A percentile compares a stretch with the other conserved stretches of the same genome.
Evolutionary conservation across 2,113 vertebrate species (phyloP).

Genomic region (Hemicordylus capensis): DNA sequence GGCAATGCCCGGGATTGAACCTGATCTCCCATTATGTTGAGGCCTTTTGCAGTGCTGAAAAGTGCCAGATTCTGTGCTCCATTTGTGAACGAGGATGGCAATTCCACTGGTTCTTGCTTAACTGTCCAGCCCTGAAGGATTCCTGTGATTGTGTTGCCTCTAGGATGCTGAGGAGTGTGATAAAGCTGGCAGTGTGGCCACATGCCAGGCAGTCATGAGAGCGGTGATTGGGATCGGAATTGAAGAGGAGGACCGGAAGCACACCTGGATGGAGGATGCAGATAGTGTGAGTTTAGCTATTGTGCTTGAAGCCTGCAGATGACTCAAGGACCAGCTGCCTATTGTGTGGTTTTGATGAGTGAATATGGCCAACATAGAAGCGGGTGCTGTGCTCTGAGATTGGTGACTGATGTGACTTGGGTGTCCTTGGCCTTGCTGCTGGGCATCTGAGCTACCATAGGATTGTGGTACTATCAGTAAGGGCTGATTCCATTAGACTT

Average conservation of each 20-base stretch:
- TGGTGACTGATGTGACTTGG: not conserved
- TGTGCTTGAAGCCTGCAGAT: too few species aligned
- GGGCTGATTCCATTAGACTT: not conserved
- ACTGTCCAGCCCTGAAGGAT: not conserved
- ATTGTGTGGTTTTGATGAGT: not conserved
- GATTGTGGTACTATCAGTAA: not conserved
- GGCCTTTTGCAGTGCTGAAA: not conserved
- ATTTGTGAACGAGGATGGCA: accelerated
- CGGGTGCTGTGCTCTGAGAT: too few species aligned
- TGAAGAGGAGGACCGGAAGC: constrained; percentile 96
- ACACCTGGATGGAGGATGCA: constrained; percentile 99
- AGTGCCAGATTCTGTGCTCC: not conserved
- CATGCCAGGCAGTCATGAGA: constrained; percentile 93
- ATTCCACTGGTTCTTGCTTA: accelerated
- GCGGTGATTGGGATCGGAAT: constrained; percentile 97
- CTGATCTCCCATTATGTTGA: not conserved
- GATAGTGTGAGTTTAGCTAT: constrained; percentile 84
- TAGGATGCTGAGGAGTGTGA: constrained; percentile 98
- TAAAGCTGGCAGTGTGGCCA: constrained; percentile 96
- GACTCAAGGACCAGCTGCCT: not conserved
- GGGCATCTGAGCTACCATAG: not conserved
- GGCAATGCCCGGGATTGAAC: not conserved
- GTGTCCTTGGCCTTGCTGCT: not conserved
- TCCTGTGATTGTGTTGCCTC: constrained; percentile 24
- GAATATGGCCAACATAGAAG: not conserved